These are phyloP conservation scores for Eulimnadia texana DNA, from an alignment of 1,140 invertebrate genomes.

Conservation along the genomic window DNA sequence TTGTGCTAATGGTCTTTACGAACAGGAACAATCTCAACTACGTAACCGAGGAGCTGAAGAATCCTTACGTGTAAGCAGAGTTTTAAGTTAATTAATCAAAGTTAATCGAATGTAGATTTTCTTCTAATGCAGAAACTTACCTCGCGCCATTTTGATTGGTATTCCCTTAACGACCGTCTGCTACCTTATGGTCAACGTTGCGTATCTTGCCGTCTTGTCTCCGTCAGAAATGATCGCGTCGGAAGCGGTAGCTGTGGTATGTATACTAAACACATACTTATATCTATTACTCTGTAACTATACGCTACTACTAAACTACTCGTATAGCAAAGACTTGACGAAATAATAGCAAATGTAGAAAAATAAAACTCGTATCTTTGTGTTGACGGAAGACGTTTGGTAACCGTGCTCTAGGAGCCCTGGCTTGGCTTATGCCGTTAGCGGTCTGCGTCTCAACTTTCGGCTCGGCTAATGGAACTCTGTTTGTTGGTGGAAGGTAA, in stretches of 20 bases:
- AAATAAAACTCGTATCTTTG: not conserved
- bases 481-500: conserved; percentile 75
- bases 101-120: not conserved
- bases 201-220: conserved; percentile 92
- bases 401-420: conserved; percentile 62
- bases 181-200: conserved; percentile 90
- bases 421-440: conserved; percentile 84
- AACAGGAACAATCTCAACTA: conserved; percentile 89
- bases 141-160: conserved; percentile 88
- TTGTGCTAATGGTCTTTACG: too few relatives aligned
- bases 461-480: conserved; percentile 89
- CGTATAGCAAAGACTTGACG: too few relatives aligned
- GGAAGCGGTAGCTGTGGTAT: conserved; percentile 87
- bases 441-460: conserved; percentile 93
- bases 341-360: too few relatives aligned
- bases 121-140: conserved; percentile 58
- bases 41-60: conserved; percentile 97
- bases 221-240: conserved; percentile 84
- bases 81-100: conserved; percentile 7
- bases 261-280: conserved; percentile 22
- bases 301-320: too few relatives aligned
- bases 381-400: conserved; percentile 50
- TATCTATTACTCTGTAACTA: too few relatives aligned
- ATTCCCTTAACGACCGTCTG: conserved; percentile 90
- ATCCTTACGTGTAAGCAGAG: conserved; percentile 71